Percentiles rank a stretch among this genome's conserved stretches.
phyloP scores from a whole-genome alignment of 1,140 invertebrate genomes.

The Diorhabda carinulata region DNA sequence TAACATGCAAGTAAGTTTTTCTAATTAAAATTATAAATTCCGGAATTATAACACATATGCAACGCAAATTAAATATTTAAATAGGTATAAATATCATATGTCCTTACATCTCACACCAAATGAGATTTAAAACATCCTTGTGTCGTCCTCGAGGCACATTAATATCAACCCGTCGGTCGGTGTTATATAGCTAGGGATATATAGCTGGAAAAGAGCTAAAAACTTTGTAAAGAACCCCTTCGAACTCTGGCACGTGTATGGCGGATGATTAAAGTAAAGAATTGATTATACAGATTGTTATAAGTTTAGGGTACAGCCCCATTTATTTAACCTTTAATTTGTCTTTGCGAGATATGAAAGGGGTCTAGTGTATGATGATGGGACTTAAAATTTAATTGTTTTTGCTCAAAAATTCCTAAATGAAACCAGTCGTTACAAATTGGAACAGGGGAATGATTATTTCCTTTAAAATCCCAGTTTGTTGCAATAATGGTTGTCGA shows the following conservation, averaged over 20 bases:
- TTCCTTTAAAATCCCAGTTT: too few species aligned
- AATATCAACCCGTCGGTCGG: neutral
- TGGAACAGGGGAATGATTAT: neutral
- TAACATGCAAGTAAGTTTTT: conserved; percentile 58
- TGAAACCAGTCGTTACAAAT: neutral
- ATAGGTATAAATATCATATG: too few species aligned
- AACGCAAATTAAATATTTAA: too few species aligned
- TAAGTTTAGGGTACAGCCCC: neutral
- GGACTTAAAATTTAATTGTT: neutral
- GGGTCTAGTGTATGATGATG: too few species aligned
- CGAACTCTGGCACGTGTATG: neutral
- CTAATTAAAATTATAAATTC: neutral
- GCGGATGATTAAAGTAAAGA: neutral
- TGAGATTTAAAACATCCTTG: too few species aligned
- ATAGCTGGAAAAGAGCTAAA: neutral
- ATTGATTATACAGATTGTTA: conserved; percentile 3
- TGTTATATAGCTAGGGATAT: neutral
- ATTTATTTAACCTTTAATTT: conserved; percentile 3
- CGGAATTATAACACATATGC: too few species aligned
- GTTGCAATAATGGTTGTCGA: too few species aligned
- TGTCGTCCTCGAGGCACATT: neutral
- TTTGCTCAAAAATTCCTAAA: neutral
- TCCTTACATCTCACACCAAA: too few species aligned
- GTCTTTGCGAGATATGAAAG: neutral
- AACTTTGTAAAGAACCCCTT: neutral